Percentiles rank a stretch among this genome's conserved stretches.
These are phyloP conservation scores for Thinocorus orbignyianus DNA, from an alignment of 2,113 vertebrate species.

Conservation along the genomic window DNA sequence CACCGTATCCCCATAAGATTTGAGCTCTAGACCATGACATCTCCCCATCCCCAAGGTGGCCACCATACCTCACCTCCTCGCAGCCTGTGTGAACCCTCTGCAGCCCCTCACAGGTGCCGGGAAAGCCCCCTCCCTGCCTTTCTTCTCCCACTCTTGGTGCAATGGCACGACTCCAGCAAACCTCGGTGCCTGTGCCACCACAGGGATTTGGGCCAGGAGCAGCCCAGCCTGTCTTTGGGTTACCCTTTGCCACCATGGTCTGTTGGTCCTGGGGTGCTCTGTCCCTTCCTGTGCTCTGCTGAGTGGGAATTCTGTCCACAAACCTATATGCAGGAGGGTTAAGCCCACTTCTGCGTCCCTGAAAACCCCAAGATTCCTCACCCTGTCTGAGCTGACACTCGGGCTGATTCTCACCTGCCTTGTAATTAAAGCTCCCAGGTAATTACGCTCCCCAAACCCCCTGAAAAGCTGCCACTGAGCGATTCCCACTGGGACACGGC, in stretches of 20 bases:
- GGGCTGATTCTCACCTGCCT: neutral
- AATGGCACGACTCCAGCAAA: accelerated
- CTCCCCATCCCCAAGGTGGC: accelerated
- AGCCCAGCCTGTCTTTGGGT: neutral
- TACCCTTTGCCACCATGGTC: neutral
- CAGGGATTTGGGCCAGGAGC: neutral
- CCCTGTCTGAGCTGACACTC: accelerated
- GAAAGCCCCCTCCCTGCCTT: accelerated
- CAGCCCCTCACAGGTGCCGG: neutral
- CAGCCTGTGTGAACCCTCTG: neutral
- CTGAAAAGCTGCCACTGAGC: neutral
- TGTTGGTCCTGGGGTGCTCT: accelerated
- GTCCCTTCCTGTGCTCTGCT: neutral
- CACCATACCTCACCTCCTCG: neutral
- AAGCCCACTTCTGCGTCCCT: neutral
- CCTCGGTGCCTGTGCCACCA: accelerated
- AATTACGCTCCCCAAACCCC: neutral
- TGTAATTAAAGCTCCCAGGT: constrained; percentile 2
- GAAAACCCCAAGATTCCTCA: accelerated
- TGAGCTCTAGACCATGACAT: neutral
- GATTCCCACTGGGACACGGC: neutral
- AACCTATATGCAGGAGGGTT: too few species aligned
- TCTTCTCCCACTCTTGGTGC: neutral
- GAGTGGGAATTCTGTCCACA: neutral
- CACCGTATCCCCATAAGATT: neutral